Evolutionary conservation across 2,113 vertebrate genomes (phyloP).

Genomic region (Nothoprocta pentlandii): DNA sequence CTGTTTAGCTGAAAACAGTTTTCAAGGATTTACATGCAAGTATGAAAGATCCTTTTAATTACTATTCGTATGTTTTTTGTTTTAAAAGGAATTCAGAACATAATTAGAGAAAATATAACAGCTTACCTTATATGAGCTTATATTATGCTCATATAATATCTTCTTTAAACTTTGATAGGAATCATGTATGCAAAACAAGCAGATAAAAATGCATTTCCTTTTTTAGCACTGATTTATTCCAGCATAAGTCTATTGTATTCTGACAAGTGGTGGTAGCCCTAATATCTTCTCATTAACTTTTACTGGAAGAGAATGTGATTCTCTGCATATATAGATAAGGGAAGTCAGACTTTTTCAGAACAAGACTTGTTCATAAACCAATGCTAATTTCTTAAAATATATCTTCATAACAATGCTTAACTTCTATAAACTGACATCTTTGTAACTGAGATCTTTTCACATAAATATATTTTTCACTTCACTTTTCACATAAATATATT

Average conservation of each 20-base stretch:
- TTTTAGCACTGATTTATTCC: neutral
- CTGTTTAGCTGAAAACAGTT: neutral
- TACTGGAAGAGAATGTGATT: neutral
- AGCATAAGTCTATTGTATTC: neutral
- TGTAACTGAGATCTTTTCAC: neutral
- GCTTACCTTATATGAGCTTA: too few species aligned
- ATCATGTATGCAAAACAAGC: neutral
- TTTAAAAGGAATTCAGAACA: neutral
- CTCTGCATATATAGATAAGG: neutral
- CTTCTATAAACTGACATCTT: neutral
- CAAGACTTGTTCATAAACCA: neutral
- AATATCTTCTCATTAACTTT: neutral
- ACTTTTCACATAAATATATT: neutral
- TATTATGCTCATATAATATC: neutral
- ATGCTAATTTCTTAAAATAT: neutral
- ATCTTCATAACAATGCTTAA: neutral
- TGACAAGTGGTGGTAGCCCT: neutral
- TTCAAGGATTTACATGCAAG: conserved; percentile 5
- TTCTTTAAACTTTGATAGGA: neutral
- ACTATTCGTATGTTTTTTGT: conserved; percentile 8
- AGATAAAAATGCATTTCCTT: neutral
- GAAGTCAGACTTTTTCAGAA: neutral
- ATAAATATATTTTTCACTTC: neutral
- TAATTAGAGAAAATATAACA: neutral
- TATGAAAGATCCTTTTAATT: neutral